Evolutionary conservation across 2,888 invertebrate species (phyloP).

Genomic region (Drosophila dives): DNA sequence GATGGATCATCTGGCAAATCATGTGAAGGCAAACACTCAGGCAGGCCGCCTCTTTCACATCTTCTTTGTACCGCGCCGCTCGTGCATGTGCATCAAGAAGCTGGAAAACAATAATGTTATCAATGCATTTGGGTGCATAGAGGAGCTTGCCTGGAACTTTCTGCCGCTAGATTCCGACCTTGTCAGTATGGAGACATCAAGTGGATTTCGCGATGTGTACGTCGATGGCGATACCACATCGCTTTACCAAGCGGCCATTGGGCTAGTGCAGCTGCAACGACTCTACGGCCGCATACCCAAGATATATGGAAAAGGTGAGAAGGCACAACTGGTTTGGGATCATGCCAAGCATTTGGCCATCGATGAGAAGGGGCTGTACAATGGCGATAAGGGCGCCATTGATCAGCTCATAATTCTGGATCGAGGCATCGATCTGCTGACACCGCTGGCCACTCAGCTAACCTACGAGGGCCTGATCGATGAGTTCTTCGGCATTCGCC

Average conservation of each 20-base stretch:
- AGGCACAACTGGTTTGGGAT: slow-evolving; percentile 95
- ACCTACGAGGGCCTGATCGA: slow-evolving; percentile 99
- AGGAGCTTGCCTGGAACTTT: slow-evolving; percentile 94
- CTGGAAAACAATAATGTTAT: slow-evolving; percentile 93
- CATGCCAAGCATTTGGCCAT: slow-evolving; percentile 92
- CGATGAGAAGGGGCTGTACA: slow-evolving; percentile 85
- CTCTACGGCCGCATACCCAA: slow-evolving; percentile 95
- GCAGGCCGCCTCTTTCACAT: slow-evolving; percentile 91
- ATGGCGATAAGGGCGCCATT: slow-evolving; percentile 88
- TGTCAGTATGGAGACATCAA: slow-evolving; percentile 95
- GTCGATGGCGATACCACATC: slow-evolving; percentile 96
- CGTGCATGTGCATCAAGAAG: slow-evolving; percentile 94
- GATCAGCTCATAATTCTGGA: slow-evolving; percentile 96
- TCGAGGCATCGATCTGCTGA: slow-evolving; percentile 95
- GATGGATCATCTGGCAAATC: slow-evolving; percentile 92
- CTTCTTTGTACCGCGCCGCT: slow-evolving; percentile 95
- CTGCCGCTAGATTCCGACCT: slow-evolving; percentile 97
- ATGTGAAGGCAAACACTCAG: slow-evolving; percentile 57
- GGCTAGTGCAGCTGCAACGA: slow-evolving; percentile 93
- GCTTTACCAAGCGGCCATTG: slow-evolving; percentile 94
- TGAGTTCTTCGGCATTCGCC: slow-evolving; percentile 95
- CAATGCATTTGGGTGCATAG: slow-evolving; percentile 90
- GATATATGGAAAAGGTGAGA: slow-evolving; percentile 95
- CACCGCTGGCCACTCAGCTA: slow-evolving; percentile 96
- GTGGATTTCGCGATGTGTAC: slow-evolving; percentile 93